Conservation (phyloP, 2,888 invertebrate genomes). For the Acanthosepion esculentum region DNA sequence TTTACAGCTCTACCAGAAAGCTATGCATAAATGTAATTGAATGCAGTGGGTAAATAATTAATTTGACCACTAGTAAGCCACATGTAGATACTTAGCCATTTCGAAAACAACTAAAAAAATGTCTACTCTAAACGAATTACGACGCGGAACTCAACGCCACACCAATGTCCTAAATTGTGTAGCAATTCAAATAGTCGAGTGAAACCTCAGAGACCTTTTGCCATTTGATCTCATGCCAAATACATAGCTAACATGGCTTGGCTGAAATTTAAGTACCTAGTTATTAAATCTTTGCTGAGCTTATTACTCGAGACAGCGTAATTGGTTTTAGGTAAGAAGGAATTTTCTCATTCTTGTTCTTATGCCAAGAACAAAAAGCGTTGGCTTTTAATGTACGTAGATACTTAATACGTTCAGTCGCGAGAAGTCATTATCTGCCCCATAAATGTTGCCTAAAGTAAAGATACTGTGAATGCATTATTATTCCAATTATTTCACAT, state of each 20-base stretch:
- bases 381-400: neutral
- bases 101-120: neutral
- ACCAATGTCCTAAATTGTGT: neutral
- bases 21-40: no score
- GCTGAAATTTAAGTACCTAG: neutral
- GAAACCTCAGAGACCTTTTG: neutral
- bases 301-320: neutral
- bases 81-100: no score
- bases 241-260: neutral
- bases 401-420: neutral
- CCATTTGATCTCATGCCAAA: neutral
- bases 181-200: neutral
- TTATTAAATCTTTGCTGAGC: neutral
- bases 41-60: no score
- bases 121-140: neutral
- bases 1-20: no score
- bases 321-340: slow-evolving; percentile 20
- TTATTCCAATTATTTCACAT: neutral
- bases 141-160: neutral
- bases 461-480: neutral
- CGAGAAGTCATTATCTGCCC: neutral
- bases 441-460: neutral
- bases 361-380: neutral
- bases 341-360: neutral
- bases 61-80: no score